These are phyloP conservation scores for Metacarcinus magister DNA, from an alignment of 2,888 invertebrate genomes.

Conservation along the genomic window DNA sequence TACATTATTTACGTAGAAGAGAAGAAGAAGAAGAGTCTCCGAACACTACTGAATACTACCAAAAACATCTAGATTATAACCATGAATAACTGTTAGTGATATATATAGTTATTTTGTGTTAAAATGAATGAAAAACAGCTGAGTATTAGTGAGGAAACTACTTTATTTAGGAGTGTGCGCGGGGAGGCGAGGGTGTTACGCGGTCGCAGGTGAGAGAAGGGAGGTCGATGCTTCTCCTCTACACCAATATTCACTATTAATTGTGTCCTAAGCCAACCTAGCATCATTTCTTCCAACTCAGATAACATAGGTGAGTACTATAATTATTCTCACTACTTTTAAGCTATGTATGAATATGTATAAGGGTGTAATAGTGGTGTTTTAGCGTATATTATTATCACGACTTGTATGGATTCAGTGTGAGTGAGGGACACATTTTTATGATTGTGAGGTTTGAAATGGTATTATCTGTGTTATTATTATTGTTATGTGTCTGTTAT, in stretches of 20 bases:
- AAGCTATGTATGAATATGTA: neutral
- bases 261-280: constrained; percentile 7
- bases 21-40: too few relatives aligned
- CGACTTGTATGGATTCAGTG: neutral
- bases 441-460: too few relatives aligned
- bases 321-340: neutral
- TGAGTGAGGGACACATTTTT: too few relatives aligned
- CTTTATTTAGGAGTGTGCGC: constrained; percentile 31
- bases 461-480: too few relatives aligned
- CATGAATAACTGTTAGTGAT: neutral
- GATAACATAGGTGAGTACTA: constrained; percentile 70
- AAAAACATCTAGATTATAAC: neutral
- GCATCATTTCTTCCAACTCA: constrained; percentile 76
- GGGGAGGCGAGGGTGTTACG: neutral
- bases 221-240: constrained; percentile 17
- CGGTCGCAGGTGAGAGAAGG: constrained; percentile 28
- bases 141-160: neutral
- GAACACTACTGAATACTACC: neutral
- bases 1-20: too few relatives aligned
- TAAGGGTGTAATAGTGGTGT: neutral
- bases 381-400: too few relatives aligned
- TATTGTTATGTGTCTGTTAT: neutral
- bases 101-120: neutral
- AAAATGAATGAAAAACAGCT: neutral
- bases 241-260: constrained; percentile 14